Evolutionary conservation across 2,797 vertebrate species (phyloP).

Genomic region (Leptodactylus fallax): DNA sequence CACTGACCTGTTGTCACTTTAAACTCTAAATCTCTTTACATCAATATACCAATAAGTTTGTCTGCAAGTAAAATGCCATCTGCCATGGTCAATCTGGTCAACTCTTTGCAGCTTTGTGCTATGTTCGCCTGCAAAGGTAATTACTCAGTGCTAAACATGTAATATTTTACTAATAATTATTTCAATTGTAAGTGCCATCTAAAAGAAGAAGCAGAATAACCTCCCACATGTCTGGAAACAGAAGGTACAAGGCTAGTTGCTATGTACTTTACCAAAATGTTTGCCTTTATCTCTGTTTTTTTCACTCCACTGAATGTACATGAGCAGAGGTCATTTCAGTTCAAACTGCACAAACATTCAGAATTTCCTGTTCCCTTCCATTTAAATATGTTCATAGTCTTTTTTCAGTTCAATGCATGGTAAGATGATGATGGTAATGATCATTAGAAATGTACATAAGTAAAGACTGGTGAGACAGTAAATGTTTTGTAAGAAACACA

Average conservation of each 20-base stretch:
- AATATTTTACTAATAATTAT: neutral
- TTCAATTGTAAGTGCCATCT: neutral
- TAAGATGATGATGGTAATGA: neutral
- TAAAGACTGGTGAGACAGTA: neutral
- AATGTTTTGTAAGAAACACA: neutral
- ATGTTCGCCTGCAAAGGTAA: too few relatives aligned
- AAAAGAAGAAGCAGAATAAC: neutral
- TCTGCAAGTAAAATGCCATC: neutral
- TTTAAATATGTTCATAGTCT: neutral
- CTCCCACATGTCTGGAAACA: neutral
- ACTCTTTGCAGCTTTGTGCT: neutral
- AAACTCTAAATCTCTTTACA: neutral
- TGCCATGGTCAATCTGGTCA: neutral
- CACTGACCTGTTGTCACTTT: neutral
- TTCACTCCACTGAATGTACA: slow-evolving; percentile 25
- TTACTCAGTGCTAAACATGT: neutral
- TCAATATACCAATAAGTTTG: neutral
- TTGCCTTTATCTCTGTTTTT: slow-evolving; percentile 8
- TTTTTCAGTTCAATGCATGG: neutral
- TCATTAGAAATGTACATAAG: neutral
- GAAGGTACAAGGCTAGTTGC: slow-evolving; percentile 8
- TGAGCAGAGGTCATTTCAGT: slow-evolving; percentile 12
- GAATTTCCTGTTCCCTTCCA: neutral
- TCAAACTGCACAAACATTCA: neutral
- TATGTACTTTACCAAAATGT: neutral